A percentile compares a stretch with the other conserved stretches of the same genome.
phyloP scores from a whole-genome alignment of 2,888 invertebrate species.

The Eutolmus rufibarbis region DNA sequence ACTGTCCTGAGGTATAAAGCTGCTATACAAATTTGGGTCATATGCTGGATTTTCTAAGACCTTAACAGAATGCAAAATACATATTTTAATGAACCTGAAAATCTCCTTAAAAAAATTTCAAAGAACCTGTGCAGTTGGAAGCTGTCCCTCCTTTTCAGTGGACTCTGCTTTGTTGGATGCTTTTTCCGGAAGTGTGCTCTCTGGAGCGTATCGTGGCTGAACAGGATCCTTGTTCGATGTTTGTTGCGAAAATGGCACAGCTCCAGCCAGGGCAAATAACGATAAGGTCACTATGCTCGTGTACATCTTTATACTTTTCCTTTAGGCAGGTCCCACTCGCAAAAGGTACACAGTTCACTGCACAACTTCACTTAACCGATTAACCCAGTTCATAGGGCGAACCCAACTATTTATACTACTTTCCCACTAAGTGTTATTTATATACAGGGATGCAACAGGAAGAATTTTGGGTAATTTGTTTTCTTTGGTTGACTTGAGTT shows the following conservation, averaged over 20 bases:
- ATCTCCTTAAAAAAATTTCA: background rate
- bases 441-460: background rate
- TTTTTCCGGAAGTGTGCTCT: background rate
- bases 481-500: background rate
- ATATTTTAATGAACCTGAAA: background rate
- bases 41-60: constrained; percentile 52
- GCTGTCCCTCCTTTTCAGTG: constrained; percentile 41
- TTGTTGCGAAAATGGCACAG: background rate
- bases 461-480: background rate
- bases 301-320: background rate
- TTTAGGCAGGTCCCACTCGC: background rate
- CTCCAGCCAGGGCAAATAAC: background rate
- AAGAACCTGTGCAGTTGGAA: constrained; percentile 42
- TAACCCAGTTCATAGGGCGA: background rate
- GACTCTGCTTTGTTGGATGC: background rate
- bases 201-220: background rate
- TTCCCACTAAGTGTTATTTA: background rate
- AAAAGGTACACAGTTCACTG: background rate
- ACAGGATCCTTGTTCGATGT: background rate
- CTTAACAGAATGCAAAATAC: constrained; percentile 37
- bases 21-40: constrained; percentile 54
- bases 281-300: background rate
- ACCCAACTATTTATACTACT: constrained; percentile 19
- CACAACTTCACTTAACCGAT: constrained; percentile 9
- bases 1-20: constrained; percentile 57